phyloP scores from a whole-genome alignment of 2,888 invertebrate genomes.

The Nasonia oneida region DNA sequence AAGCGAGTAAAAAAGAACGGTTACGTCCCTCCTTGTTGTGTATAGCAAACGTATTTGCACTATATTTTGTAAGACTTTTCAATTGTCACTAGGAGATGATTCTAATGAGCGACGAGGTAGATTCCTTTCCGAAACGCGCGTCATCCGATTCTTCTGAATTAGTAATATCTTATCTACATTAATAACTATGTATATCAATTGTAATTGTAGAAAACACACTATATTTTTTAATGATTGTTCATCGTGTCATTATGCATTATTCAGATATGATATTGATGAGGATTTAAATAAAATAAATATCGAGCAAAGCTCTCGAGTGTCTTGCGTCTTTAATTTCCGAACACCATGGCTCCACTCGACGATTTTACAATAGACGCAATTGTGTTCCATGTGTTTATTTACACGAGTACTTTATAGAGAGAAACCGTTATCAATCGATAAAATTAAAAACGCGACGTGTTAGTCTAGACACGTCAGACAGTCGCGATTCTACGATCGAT shows the following conservation, averaged over 20 bases:
- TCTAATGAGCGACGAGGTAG: conserved; percentile 55
- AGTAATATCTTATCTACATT: conserved; percentile 59
- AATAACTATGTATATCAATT: conserved; percentile 69
- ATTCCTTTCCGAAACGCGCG: conserved; percentile 57
- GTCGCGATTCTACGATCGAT: not conserved
- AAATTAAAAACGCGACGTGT: not conserved
- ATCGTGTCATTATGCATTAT: conserved; percentile 73
- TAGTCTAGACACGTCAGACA: not conserved
- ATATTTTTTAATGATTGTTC: conserved; percentile 78
- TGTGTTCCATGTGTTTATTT: not conserved
- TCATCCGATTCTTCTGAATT: conserved; percentile 58
- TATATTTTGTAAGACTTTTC: conserved; percentile 77
- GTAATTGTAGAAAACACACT: conserved; percentile 75
- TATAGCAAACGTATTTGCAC: conserved; percentile 75
- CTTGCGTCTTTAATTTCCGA: not conserved
- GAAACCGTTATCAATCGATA: not conserved
- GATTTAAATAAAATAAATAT: conserved; percentile 63
- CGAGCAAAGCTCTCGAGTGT: conserved; percentile 33
- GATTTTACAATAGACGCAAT: not conserved
- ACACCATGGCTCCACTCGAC: not conserved
- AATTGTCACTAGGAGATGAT: conserved; percentile 68
- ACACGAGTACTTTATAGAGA: not conserved
- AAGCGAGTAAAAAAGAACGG: conserved; percentile 59
- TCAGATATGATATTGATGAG: conserved; percentile 74
- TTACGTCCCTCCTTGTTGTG: conserved; percentile 72